A percentile compares a stretch with the other conserved stretches of the same genome.
phyloP scores from a whole-genome alignment of 2,888 invertebrate genomes.

The Cylloceria caligata region DNA sequence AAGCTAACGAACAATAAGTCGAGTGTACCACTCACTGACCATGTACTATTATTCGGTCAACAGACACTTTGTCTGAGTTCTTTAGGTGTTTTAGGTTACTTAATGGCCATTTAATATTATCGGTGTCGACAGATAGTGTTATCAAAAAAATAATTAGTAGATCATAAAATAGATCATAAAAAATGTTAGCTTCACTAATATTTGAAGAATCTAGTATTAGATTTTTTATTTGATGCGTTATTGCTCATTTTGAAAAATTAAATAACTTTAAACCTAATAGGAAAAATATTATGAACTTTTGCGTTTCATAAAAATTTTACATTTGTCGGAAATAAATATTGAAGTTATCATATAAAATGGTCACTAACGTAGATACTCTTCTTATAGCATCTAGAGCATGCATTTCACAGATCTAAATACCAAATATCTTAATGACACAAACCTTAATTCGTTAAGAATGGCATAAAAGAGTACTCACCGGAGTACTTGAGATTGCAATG shows the following conservation, averaged over 20 bases:
- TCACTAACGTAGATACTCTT: background rate
- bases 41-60: background rate
- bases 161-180: too few relatives aligned
- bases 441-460: background rate
- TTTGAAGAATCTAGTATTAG: background rate
- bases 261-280: background rate
- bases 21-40: slow-evolving; percentile 16
- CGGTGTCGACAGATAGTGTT: too few relatives aligned
- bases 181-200: background rate
- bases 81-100: too few relatives aligned
- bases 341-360: background rate
- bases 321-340: background rate
- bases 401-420: background rate
- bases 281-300: background rate
- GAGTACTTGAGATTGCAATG: slow-evolving; percentile 83
- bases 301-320: background rate
- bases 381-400: background rate
- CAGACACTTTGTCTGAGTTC: background rate
- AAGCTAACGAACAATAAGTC: slow-evolving; percentile 1
- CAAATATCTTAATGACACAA: too few relatives aligned
- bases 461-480: slow-evolving; percentile 76
- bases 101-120: too few relatives aligned
- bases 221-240: background rate
- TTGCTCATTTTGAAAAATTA: background rate
- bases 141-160: too few relatives aligned